Conservation (phyloP, 2,888 invertebrate species). For the Lordiphosa andalusiaca region DNA sequence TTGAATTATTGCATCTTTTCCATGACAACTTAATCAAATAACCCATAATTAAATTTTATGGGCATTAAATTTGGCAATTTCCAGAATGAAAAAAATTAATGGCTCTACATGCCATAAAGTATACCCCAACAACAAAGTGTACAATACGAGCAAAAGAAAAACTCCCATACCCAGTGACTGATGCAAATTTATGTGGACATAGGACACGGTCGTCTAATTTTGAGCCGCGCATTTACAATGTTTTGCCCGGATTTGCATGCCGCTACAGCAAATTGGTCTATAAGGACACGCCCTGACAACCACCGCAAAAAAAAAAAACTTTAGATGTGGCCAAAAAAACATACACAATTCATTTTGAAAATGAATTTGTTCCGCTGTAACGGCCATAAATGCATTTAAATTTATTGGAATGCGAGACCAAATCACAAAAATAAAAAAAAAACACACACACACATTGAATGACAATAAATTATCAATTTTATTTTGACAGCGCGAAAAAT, state of each 20-base stretch:
- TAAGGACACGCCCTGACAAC: slow-evolving; percentile 35
- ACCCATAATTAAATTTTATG: slow-evolving; percentile 73
- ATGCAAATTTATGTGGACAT: slow-evolving; percentile 74
- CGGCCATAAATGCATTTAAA: slow-evolving; percentile 76
- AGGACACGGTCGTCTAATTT: slow-evolving; percentile 52
- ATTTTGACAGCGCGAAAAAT: slow-evolving; percentile 73
- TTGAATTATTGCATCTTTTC: slow-evolving; percentile 5
- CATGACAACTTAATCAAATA: slow-evolving; percentile 31
- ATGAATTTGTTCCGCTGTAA: slow-evolving; percentile 76
- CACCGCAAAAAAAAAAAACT: slow-evolving; percentile 12
- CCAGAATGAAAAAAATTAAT: slow-evolving; percentile 51
- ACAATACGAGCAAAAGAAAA: slow-evolving; percentile 6
- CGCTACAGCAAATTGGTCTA: slow-evolving; percentile 42
- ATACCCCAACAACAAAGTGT: slow-evolving; percentile 36
- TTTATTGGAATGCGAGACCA: slow-evolving; percentile 63
- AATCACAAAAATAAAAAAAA: slow-evolving; percentile 28
- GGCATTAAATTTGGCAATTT: slow-evolving; percentile 69
- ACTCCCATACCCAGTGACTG: slow-evolving; percentile 44
- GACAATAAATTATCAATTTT: slow-evolving; percentile 77
- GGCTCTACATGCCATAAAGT: slow-evolving; percentile 62
- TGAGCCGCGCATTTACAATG: slow-evolving; percentile 64
- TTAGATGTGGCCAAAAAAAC: slow-evolving; percentile 28
- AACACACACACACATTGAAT: slow-evolving; percentile 62
- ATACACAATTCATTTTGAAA: slow-evolving; percentile 73
- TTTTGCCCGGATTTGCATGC: slow-evolving; percentile 60